These are phyloP conservation scores for Himantopus leucocephalus DNA, from an alignment of 2,113 vertebrate species.

Conservation along the genomic window DNA sequence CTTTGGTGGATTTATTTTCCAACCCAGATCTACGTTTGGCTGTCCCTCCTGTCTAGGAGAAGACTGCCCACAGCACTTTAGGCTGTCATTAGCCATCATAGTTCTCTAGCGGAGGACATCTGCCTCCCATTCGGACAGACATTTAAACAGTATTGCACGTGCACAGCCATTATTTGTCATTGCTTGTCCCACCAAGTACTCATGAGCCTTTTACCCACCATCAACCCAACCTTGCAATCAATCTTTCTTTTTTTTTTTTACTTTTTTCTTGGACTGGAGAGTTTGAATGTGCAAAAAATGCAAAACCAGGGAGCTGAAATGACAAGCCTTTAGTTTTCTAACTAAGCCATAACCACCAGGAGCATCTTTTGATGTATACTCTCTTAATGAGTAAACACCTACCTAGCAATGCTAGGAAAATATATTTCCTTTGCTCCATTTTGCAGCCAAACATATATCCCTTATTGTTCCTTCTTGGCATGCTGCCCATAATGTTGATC, in stretches of 20 bases:
- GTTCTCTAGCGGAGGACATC: background rate
- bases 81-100: background rate
- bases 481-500: conserved; percentile 20
- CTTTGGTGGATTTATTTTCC: background rate
- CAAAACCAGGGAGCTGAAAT: background rate
- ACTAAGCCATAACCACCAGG: background rate
- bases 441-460: conserved; percentile 13
- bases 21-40: background rate
- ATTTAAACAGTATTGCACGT: background rate
- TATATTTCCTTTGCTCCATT: conserved; percentile 57
- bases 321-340: conserved; percentile 31
- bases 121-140: background rate
- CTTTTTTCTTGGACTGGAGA: background rate
- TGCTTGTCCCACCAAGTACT: background rate
- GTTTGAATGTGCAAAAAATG: background rate
- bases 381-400: conserved; percentile 55
- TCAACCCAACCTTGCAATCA: background rate
- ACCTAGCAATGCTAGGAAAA: conserved; percentile 56
- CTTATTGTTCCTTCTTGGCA: conserved; percentile 42
- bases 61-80: background rate
- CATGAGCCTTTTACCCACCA: background rate
- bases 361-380: conserved; percentile 3
- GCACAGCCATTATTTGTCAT: background rate
- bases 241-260: background rate
- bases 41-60: background rate